A percentile compares a stretch with the other conserved stretches of the same genome.
Evolutionary conservation across 2,113 vertebrate genomes (phyloP).

Genomic region (Rhabdomys dilectus): DNA sequence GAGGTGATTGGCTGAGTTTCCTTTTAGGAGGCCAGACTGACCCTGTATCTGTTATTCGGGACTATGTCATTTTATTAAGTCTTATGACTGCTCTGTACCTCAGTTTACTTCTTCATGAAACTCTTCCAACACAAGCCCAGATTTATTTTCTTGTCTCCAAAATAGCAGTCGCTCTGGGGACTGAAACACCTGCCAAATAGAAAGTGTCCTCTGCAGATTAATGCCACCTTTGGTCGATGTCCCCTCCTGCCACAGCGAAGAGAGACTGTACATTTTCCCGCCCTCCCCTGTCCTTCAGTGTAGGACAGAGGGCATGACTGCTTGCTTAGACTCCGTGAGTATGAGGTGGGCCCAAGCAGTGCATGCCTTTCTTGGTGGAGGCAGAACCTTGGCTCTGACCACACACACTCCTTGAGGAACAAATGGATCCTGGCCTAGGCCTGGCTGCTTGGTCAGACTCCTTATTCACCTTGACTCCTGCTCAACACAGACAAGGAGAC

Average conservation of each 20-base stretch:
- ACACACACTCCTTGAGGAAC: no score
- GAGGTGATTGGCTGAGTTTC: not conserved
- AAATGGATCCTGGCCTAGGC: accelerated
- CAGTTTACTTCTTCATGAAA: not conserved
- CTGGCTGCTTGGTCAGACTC: not conserved
- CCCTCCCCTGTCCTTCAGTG: not conserved
- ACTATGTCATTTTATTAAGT: not conserved
- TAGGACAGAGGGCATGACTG: accelerated
- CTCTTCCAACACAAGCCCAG: not conserved
- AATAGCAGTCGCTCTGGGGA: not conserved
- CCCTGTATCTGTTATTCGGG: not conserved
- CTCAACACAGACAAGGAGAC: not conserved
- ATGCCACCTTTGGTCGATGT: accelerated
- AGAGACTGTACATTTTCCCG: not conserved
- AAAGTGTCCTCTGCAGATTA: not conserved
- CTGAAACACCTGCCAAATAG: not conserved
- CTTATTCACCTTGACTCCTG: not conserved
- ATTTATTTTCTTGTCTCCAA: not conserved
- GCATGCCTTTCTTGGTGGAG: not conserved
- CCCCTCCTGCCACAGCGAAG: accelerated
- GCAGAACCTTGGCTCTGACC: no score
- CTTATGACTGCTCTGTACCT: not conserved
- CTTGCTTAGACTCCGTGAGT: no score
- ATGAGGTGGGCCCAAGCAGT: not conserved
- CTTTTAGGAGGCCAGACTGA: not conserved